Evolutionary conservation across 2,113 vertebrate species (phyloP).

Genomic region (Phalacrocorax pelagicus): DNA sequence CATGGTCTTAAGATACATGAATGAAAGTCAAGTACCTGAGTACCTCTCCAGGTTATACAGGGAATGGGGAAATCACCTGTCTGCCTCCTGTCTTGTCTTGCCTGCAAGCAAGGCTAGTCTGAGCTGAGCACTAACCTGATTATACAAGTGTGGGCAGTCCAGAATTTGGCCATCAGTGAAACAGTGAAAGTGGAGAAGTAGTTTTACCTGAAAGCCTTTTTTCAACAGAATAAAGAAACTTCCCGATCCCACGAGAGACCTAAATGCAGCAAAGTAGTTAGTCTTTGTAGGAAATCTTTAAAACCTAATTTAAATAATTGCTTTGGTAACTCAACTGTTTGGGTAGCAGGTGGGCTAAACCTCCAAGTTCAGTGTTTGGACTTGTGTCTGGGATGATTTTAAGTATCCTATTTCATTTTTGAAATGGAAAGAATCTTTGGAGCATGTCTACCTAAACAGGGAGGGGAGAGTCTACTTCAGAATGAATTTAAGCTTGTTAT

Average conservation of each 20-base stretch:
- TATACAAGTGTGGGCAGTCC: background rate
- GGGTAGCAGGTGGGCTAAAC: constrained; percentile 52
- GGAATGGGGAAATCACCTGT: constrained; percentile 55
- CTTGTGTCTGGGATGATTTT: constrained; percentile 32
- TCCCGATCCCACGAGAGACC: background rate
- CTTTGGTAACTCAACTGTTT: constrained; percentile 20
- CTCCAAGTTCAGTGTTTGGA: background rate
- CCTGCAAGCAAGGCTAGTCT: constrained; percentile 52
- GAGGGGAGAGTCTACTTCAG: background rate
- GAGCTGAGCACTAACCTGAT: constrained; percentile 29
- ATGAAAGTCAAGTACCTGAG: background rate
- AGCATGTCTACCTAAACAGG: constrained; percentile 6
- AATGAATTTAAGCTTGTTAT: background rate
- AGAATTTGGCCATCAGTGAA: background rate
- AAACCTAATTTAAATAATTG: constrained; percentile 37
- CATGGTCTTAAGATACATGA: background rate
- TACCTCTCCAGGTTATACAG: background rate
- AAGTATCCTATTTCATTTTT: constrained; percentile 34
- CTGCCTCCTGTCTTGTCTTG: constrained; percentile 24
- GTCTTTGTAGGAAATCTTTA: background rate
- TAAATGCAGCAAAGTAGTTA: background rate
- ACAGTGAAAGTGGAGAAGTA: background rate
- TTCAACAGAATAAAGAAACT: background rate
- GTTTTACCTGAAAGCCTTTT: background rate
- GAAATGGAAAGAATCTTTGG: constrained; percentile 49